phyloP scores from a whole-genome alignment of 2,888 invertebrate genomes.

The Macrostomum cliftonense region DNA sequence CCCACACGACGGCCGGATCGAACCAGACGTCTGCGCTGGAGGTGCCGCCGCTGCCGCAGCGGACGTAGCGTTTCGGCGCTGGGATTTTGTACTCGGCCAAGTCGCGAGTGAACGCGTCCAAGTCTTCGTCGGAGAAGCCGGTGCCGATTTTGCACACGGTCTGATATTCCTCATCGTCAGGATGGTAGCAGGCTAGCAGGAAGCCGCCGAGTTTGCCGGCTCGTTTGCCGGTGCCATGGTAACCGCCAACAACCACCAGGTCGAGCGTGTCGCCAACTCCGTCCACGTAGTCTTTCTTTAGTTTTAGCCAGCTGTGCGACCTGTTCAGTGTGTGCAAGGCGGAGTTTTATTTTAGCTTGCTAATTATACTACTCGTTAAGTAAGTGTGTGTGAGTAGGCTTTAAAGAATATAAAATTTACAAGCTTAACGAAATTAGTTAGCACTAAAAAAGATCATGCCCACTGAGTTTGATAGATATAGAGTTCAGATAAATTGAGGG shows the following conservation, averaged over 20 bases:
- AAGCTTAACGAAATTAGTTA: too few species aligned
- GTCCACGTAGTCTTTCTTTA: slow-evolving; percentile 92
- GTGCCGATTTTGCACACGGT: slow-evolving; percentile 76
- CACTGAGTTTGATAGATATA: too few species aligned
- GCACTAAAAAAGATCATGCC: too few species aligned
- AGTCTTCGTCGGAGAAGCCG: slow-evolving; percentile 77
- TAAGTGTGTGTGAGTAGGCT: too few species aligned
- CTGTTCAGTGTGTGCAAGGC: too few species aligned
- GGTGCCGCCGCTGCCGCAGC: slow-evolving; percentile 55
- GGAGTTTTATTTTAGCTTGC: background rate
- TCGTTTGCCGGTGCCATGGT: slow-evolving; percentile 72
- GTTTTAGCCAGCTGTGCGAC: slow-evolving; percentile 39
- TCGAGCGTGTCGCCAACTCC: slow-evolving; percentile 89
- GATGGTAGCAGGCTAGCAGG: slow-evolving; percentile 75
- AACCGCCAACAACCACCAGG: slow-evolving; percentile 82
- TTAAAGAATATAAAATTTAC: too few species aligned
- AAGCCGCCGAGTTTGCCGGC: slow-evolving; percentile 85
- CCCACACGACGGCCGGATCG: slow-evolving; percentile 66
- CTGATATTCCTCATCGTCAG: slow-evolving; percentile 72
- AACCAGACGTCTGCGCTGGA: slow-evolving; percentile 37
- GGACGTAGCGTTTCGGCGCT: slow-evolving; percentile 48
- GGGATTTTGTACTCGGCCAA: slow-evolving; percentile 57
- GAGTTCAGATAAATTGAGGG: too few species aligned
- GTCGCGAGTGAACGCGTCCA: slow-evolving; percentile 54
- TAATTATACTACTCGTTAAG: background rate